phyloP scores from a whole-genome alignment of 2,888 invertebrate genomes.

The Lasioglossum lativentre region DNA sequence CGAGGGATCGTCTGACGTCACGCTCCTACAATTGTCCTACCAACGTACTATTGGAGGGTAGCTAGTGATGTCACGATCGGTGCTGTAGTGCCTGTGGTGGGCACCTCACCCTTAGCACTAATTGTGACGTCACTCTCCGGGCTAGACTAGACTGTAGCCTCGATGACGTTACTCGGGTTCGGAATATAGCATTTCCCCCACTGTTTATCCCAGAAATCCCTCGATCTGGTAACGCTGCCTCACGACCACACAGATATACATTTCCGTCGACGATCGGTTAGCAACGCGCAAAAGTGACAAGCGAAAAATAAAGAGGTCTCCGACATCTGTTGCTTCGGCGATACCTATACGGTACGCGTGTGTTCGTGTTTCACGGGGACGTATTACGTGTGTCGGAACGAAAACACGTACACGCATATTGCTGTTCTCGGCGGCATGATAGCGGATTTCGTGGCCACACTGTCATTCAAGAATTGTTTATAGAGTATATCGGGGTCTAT shows the following conservation, averaged over 20 bases:
- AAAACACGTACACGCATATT: constrained; percentile 7
- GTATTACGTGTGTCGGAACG: not conserved
- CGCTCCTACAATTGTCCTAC: not conserved
- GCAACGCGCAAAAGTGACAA: constrained; percentile 31
- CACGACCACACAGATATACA: not conserved
- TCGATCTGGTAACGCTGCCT: constrained; percentile 1
- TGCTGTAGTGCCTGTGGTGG: not conserved
- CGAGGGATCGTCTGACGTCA: not conserved
- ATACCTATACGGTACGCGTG: not conserved
- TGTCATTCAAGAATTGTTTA: constrained; percentile 38
- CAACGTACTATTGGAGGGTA: no score
- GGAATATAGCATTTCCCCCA: not conserved
- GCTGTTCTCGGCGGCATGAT: constrained; percentile 14
- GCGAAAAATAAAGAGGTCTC: constrained; percentile 21
- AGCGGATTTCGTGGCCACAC: constrained; percentile 1
- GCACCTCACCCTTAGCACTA: not conserved
- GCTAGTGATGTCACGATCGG: not conserved
- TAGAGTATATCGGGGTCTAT: constrained; percentile 61
- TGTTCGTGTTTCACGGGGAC: constrained; percentile 4
- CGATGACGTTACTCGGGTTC: not conserved
- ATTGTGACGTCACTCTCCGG: not conserved
- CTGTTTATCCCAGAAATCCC: not conserved
- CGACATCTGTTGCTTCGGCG: constrained; percentile 52
- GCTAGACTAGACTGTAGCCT: not conserved
- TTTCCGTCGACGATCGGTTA: constrained; percentile 3